Conservation (phyloP, 2,113 vertebrate species). For the Aleadryas rufinucha region DNA sequence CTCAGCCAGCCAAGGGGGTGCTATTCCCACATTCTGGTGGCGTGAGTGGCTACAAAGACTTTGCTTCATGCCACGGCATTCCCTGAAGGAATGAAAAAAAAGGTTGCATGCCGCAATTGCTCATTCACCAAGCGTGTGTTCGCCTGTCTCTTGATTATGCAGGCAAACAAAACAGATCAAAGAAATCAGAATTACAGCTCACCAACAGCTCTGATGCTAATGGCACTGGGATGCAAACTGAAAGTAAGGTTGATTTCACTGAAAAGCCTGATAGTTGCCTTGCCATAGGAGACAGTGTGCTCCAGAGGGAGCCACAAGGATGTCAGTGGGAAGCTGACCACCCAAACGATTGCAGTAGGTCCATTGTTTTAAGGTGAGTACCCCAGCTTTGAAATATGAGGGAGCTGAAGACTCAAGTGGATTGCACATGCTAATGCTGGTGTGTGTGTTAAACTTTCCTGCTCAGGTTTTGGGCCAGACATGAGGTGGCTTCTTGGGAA, state of each 20-base stretch:
- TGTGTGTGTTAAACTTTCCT: neutral
- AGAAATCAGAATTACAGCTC: constrained; percentile 43
- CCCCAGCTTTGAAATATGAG: neutral
- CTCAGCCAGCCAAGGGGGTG: neutral
- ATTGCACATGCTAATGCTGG: neutral
- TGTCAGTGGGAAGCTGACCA: neutral
- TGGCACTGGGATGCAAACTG: neutral
- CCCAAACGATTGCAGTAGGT: neutral
- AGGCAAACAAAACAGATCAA: constrained; percentile 29
- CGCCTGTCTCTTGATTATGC: neutral
- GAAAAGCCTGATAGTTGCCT: neutral
- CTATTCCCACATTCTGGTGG: neutral
- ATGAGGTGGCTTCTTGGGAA: neutral
- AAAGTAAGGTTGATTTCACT: neutral
- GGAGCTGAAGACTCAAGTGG: neutral
- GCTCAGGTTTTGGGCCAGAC: neutral
- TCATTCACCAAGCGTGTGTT: neutral
- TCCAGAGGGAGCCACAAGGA: neutral
- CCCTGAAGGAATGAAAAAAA: neutral
- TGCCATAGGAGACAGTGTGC: neutral
- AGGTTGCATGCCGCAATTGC: fast-evolving
- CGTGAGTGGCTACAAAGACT: neutral
- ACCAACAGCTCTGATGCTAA: constrained; percentile 33
- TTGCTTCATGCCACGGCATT: fast-evolving
- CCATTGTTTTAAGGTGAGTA: fast-evolving